Evolutionary conservation across 1,140 invertebrate species (phyloP), one percentile per base, ranked within the genome.

Genomic region (Drosophila elegans): DNA sequence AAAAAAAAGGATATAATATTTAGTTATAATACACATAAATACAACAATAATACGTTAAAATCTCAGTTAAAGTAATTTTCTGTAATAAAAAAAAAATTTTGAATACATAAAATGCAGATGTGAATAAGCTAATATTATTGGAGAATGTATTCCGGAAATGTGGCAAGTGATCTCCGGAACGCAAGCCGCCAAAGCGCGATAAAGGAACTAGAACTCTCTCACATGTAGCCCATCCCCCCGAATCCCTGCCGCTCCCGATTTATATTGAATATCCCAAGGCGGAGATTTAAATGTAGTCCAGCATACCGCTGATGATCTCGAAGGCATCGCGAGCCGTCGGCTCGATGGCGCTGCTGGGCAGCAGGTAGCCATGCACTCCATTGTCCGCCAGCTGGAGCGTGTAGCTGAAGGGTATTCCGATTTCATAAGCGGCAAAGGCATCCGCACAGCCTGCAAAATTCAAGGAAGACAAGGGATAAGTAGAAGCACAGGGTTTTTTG

Each of bases 261-360:
- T 32, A 2, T 32, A 3, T 13, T 29, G 13, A 9, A 4, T 10
- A 10, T 2, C 13, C 29, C 7, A 1, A 32, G 25, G 3, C 3
- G 21, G 21, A 25, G 16, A 2, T n/a, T 51, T 51, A 86, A 29
- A 94, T 93, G 60, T 94, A 94, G 72, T 94, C 93, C 42, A 94
- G 94, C 81, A 97, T 95, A 21, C 95, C 94, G 93, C 95, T 96
- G 16, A 97, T 93, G n/a, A 94, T 95, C 89, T 96, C 95, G 92
- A 96, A 97, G 2, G 97, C 97, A 92, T 98, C 97, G 53, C 93
- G 93, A 3, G 95, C 96, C 6, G 96, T 96, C 6, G 96, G 94
- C 42, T 95, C 93, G 57, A 98, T 97, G 80, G 96, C 94, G 4
- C 93, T 93, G 9, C 95, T 94, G 6, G 97, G 96, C 39, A 97